These are phyloP conservation scores for Quiscalus mexicanus DNA, from an alignment of 2,113 vertebrate genomes.

Conservation along the genomic window DNA sequence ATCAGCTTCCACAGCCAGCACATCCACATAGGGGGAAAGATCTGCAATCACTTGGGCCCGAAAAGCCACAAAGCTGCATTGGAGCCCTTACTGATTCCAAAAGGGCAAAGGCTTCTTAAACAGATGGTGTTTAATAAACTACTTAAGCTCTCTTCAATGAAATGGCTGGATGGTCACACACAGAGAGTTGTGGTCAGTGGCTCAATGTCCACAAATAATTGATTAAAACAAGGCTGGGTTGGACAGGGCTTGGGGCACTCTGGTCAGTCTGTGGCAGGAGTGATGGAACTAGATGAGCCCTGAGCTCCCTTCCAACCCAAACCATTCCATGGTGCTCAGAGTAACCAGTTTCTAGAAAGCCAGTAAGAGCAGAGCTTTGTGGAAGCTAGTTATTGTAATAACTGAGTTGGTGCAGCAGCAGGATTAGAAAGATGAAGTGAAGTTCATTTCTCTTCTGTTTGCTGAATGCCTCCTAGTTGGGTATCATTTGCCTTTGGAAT, in stretches of 20 bases:
- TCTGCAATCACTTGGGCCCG: neutral
- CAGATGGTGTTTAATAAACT: neutral
- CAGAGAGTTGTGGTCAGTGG: fast-evolving
- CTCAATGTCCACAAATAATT: neutral
- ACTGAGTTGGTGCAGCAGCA: neutral
- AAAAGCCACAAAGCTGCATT: neutral
- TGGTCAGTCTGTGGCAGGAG: neutral
- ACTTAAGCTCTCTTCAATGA: neutral
- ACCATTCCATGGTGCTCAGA: neutral
- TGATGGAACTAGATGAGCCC: neutral
- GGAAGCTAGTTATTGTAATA: neutral
- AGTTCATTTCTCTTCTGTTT: neutral
- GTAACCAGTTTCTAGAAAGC: neutral
- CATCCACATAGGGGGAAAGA: neutral
- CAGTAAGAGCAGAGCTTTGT: neutral
- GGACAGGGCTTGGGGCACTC: neutral
- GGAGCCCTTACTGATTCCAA: neutral
- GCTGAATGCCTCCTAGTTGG: neutral
- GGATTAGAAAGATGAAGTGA: neutral
- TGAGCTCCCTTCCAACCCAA: neutral
- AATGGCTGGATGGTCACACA: neutral
- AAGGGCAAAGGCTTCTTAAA: neutral
- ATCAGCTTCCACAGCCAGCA: neutral
- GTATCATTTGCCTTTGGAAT: neutral
- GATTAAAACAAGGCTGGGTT: neutral